phyloP scores from a whole-genome alignment of 2,888 invertebrate genomes.

The Scaptomyza polygonia region DNA sequence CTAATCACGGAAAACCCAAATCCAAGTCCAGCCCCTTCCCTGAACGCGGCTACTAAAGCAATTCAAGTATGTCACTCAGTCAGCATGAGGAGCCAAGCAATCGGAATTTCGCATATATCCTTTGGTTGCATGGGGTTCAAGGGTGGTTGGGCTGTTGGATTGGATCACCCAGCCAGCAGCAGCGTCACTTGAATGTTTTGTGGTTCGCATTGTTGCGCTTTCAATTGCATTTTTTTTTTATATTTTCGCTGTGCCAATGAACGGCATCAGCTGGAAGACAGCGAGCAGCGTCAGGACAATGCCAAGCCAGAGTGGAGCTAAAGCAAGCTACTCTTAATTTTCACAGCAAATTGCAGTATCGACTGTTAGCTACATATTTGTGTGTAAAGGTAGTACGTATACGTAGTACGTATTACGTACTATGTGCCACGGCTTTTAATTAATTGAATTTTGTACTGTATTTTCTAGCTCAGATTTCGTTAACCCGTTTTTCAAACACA shows the following conservation, averaged over 20 bases:
- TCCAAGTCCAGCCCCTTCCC: slow-evolving; percentile 3
- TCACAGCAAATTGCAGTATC: slow-evolving; percentile 55
- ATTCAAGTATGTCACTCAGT: slow-evolving; percentile 60
- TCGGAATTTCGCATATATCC: slow-evolving; percentile 64
- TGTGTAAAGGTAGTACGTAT: slow-evolving; percentile 16
- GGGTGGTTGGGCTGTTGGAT: slow-evolving; percentile 5
- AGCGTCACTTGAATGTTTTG: slow-evolving; percentile 68
- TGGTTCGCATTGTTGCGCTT: slow-evolving; percentile 77
- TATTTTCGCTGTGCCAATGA: slow-evolving; percentile 46
- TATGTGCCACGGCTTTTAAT: slow-evolving; percentile 63
- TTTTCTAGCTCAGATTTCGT: slow-evolving; percentile 43
- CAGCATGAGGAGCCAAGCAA: slow-evolving; percentile 36
- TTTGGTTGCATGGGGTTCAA: slow-evolving; percentile 6
- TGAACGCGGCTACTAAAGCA: slow-evolving; percentile 35
- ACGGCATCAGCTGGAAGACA: slow-evolving; percentile 52
- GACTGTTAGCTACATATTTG: slow-evolving; percentile 16
- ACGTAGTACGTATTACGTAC: no score
- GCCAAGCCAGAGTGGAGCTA: slow-evolving; percentile 42
- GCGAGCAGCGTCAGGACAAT: slow-evolving; percentile 53
- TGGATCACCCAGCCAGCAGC: slow-evolving; percentile 25
- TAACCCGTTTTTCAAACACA: slow-evolving; percentile 15
- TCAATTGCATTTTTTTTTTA: slow-evolving; percentile 64
- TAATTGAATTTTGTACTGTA: slow-evolving; percentile 71
- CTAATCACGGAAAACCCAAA: slow-evolving; percentile 61
- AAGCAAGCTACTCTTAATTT: slow-evolving; percentile 62